Evolutionary conservation across 2,113 vertebrate genomes (phyloP), one percentile per base, ranked within the genome.

Genomic region (Oxyura jamaicensis): DNA sequence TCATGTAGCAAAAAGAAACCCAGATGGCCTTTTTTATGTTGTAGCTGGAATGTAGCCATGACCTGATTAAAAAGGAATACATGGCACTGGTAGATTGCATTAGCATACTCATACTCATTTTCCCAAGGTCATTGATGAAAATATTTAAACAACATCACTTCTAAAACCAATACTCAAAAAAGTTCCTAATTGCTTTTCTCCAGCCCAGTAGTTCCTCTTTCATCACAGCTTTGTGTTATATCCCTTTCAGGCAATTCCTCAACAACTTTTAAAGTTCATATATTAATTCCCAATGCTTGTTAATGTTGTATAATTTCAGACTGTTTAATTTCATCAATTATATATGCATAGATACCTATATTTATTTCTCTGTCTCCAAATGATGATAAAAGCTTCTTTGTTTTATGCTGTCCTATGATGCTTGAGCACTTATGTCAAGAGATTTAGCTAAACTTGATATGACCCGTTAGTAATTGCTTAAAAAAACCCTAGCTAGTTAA

Each of bases 391-490:
- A 89, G 6, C 20, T 74, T 68, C 29, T 72, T 25, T 48, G 29
- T 60, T 13, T 4, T 55, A 29, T 46, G 13, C 35, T 72, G 8
- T n/a, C 6, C 25, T 66, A 3, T 25, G 22, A 65, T 59, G 8
- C 25, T 71, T 75, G 25, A 69, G 67, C 29, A 58, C 0, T 0
- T 13, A 19, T 20, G 6, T 58, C 44, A 77, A 81, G 26, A 21
- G 26, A 73, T 88, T 80, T 71, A 72, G 33, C 25, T 78, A 63
- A 93, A 63, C 14, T 87, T 63, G 50, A 23, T 52, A 75, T 26
- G 10, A n/a, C 33, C 17, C 0, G 0, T 41, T 26, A 74, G 19
- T 82, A 84, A 75, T 41, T 46, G 7, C 25, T 50, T 78, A 67
- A 33, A 33, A 80, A 65, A 75, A 62, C 7, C 53, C 4, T 26